Evolutionary conservation across 2,797 vertebrate genomes (phyloP), one percentile per base, ranked within the genome.

Genomic region (Mormyrops boulengeri): DNA sequence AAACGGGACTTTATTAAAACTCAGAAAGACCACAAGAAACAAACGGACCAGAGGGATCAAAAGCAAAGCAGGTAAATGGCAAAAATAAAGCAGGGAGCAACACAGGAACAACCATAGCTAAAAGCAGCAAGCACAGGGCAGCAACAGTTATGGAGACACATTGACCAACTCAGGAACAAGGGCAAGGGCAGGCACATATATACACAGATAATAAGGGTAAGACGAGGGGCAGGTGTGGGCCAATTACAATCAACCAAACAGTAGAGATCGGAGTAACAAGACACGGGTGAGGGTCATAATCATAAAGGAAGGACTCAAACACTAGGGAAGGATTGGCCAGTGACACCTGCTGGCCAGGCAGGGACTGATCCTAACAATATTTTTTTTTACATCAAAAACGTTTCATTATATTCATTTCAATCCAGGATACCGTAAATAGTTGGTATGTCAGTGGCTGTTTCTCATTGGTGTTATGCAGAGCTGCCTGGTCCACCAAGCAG

Each of bases 401-500:
- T 9, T 84, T 50, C 3, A 38, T 49, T 47, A 22, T 84, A 47
- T 84, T 49, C 4, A 73, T 85, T 85, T 85, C 82, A 50, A 9
- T 50, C 49, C 47, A 50, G 69, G 17, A 77, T 77, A 77, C 17
- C 17, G 69, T 4, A 49, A 85, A 9, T 85, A 85, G 22, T 3
- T 55, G 7, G 50, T 34, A 57, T n/a, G n/a, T 38, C 17, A 19
- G 50, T 87, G 53, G 12, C 3, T 60, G 14, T 85, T 19, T 73
- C 57, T 82, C 7, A 52, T 55, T 87, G 84, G 57, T 87, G 89
- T 49, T 52, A 44, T 34, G 44, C 95, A 99, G 98, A 99, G 94
- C 95, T 96, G 62, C 98, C 98, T 0, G 96, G 96, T 0, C 95
- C 98, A 52, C 99, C 99, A 0, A 93, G 95, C 92, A 97, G 92